These are phyloP conservation scores for Halcyon smyrnensis DNA, from an alignment of 2,797 vertebrate species.

Conservation along the genomic window DNA sequence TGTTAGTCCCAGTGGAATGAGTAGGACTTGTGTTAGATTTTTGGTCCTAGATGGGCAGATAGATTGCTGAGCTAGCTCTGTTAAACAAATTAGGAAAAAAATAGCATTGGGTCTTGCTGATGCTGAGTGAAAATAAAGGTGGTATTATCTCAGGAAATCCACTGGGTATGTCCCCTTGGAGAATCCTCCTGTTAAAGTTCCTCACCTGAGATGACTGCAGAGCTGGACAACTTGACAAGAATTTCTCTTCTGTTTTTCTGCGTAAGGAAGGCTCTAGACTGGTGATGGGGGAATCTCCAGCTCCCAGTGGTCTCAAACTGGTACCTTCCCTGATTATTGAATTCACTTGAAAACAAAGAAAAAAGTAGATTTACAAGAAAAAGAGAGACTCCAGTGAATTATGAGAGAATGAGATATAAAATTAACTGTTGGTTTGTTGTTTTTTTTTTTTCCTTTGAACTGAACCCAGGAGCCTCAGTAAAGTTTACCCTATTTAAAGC, in stretches of 20 bases:
- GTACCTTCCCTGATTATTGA: constrained; percentile 14
- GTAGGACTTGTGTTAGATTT: not conserved
- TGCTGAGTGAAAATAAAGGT: constrained; percentile 13
- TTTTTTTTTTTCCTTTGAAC: constrained; percentile 61
- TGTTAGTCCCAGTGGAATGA: not conserved
- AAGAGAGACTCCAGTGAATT: constrained; percentile 56
- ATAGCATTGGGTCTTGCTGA: constrained; percentile 17
- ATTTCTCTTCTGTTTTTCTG: constrained; percentile 5
- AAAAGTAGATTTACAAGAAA: constrained; percentile 71
- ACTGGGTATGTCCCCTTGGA: constrained; percentile 2
- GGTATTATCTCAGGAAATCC: not conserved
- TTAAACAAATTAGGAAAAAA: not conserved
- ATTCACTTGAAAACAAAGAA: constrained; percentile 69
- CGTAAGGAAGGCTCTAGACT: not conserved
- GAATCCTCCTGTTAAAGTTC: constrained; percentile 1
- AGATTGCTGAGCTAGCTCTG: constrained; percentile 36
- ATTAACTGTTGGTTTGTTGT: not conserved
- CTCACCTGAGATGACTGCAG: constrained; percentile 15
- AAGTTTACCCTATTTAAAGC: constrained; percentile 72
- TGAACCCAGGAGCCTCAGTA: constrained; percentile 55
- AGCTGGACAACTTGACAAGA: constrained; percentile 5
- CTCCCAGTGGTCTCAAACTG: constrained; percentile 36
- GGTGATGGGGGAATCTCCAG: not conserved
- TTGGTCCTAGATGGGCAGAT: not conserved
- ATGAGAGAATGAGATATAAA: constrained; percentile 49